Evolutionary conservation across 2,113 vertebrate species (phyloP).

Genomic region (Ictalurus furcatus): DNA sequence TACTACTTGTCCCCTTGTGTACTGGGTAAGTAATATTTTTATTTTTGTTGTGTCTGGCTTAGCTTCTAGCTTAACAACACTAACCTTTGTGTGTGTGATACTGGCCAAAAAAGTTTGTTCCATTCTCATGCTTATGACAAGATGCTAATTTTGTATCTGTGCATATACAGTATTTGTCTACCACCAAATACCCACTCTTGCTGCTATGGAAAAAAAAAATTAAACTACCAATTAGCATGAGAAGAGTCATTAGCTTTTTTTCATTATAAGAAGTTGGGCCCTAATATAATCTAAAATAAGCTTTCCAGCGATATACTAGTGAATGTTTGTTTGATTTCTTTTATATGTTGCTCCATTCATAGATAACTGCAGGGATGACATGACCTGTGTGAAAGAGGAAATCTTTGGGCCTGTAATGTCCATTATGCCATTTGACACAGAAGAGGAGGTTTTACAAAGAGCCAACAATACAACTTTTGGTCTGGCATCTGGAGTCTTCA

Average conservation of each 20-base stretch:
- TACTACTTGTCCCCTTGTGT: conserved; percentile 92
- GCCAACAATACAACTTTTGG: conserved; percentile 89
- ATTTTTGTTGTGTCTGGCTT: neutral
- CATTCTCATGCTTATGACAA: neutral
- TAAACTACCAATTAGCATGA: neutral
- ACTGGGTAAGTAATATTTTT: conserved; percentile 73
- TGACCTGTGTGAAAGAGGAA: conserved; percentile 95
- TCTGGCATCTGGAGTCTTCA: conserved; percentile 93
- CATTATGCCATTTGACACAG: conserved; percentile 88
- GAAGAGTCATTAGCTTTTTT: neutral
- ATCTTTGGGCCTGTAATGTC: conserved; percentile 99
- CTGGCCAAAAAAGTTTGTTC: neutral
- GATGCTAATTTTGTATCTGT: neutral
- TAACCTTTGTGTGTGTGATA: neutral
- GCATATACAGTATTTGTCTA: neutral
- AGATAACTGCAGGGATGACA: conserved; percentile 92
- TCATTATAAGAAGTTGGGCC: neutral
- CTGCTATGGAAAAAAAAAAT: neutral
- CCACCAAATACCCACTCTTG: neutral
- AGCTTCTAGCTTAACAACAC: conserved; percentile 1
- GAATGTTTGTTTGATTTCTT: neutral
- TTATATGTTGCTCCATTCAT: conserved; percentile 5
- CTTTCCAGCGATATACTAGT: neutral
- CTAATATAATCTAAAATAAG: neutral
- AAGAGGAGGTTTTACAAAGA: conserved; percentile 86